These are phyloP conservation scores for Drosophila pallidifrons DNA, from an alignment of 1,140 invertebrate species.

Conservation along the genomic window DNA sequence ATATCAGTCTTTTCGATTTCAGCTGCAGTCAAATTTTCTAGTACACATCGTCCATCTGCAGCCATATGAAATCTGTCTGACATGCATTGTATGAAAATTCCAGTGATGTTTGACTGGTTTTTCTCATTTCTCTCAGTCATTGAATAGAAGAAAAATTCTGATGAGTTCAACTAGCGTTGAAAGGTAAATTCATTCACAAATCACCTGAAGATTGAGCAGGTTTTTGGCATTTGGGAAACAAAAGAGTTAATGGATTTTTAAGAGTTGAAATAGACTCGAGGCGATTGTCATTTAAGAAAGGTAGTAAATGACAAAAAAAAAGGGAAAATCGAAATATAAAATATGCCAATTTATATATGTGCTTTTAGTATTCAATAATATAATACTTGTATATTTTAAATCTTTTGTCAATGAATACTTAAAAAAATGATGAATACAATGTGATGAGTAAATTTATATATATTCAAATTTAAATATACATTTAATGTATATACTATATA, in stretches of 20 bases:
- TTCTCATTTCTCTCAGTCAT: not conserved
- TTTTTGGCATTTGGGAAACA: not conserved
- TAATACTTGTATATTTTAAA: too few relatives aligned
- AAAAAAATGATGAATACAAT: too few relatives aligned
- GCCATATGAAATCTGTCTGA: not conserved
- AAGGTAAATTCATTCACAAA: not conserved
- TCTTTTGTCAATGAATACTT: too few relatives aligned
- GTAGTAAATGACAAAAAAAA: too few relatives aligned
- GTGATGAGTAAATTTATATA: too few relatives aligned
- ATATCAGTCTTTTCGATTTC: constrained; percentile 38
- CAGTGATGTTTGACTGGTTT: not conserved
- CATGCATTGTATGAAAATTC: not conserved
- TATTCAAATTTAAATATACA: too few relatives aligned
- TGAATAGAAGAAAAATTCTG: not conserved
- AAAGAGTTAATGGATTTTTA: not conserved
- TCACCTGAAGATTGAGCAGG: not conserved
- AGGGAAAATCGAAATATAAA: too few relatives aligned
- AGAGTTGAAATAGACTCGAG: too few relatives aligned
- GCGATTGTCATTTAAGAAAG: too few relatives aligned
- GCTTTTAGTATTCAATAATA: too few relatives aligned
- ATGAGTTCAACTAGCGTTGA: not conserved
- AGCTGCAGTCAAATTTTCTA: constrained; percentile 10
- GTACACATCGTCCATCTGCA: constrained; percentile 22
- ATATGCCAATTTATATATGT: too few relatives aligned
- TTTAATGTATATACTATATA: too few relatives aligned